These are phyloP conservation scores for Mobula birostris DNA, from an alignment of 2,113 vertebrate species.

Conservation along the genomic window DNA sequence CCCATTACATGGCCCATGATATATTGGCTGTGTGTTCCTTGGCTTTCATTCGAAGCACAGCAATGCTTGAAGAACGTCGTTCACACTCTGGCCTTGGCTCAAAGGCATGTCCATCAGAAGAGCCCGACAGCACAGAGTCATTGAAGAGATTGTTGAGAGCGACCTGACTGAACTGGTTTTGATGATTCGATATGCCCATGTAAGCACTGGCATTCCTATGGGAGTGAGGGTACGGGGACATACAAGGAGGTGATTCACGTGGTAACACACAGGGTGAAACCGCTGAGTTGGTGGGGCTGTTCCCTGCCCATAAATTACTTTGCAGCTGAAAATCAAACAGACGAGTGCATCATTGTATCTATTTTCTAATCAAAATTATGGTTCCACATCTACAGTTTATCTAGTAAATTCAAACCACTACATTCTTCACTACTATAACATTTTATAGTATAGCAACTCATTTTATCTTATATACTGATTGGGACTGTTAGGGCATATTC, in stretches of 20 bases:
- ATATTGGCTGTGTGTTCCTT: slow-evolving; percentile 97
- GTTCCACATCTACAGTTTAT: too few relatives aligned
- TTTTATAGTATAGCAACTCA: slow-evolving; percentile 3
- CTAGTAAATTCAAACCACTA: background rate
- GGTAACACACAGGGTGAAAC: slow-evolving; percentile 94
- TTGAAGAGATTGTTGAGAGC: slow-evolving; percentile 96
- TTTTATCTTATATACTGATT: background rate
- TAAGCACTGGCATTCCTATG: slow-evolving; percentile 83
- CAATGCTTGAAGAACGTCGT: slow-evolving; percentile 92
- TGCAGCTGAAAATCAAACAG: slow-evolving; percentile 74
- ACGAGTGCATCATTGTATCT: slow-evolving; percentile 35
- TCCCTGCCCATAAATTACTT: slow-evolving; percentile 90
- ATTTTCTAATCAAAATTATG: background rate
- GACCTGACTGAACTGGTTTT: slow-evolving; percentile 89
- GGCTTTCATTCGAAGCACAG: slow-evolving; percentile 97
- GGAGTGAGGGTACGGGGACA: slow-evolving; percentile 84
- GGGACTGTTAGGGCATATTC: too few relatives aligned
- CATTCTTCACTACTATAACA: background rate
- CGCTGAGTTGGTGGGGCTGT: slow-evolving; percentile 69
- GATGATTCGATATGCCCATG: slow-evolving; percentile 84
- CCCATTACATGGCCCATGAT: slow-evolving; percentile 92
- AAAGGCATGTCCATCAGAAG: slow-evolving; percentile 76
- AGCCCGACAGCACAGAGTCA: slow-evolving; percentile 82
- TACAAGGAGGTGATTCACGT: slow-evolving; percentile 83
- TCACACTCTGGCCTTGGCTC: slow-evolving; percentile 95